phyloP scores from a whole-genome alignment of 2,797 vertebrate genomes.

The Loris lydekkerianus region DNA sequence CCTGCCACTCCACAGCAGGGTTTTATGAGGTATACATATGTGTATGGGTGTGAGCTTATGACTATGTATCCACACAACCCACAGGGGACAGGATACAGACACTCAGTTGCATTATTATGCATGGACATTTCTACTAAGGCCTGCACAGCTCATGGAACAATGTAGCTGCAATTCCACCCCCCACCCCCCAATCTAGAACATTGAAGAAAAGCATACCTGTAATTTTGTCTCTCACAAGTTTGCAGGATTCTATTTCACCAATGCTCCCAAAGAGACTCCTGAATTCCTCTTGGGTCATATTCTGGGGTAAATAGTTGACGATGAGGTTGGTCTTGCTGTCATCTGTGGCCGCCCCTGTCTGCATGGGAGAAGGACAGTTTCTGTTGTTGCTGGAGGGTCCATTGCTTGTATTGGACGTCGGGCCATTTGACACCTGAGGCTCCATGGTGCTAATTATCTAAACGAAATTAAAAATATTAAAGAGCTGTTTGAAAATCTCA shows the following conservation, averaged over 20 bases:
- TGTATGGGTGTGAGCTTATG: not conserved
- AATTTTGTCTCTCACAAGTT: constrained; percentile 99
- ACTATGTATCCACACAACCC: not conserved
- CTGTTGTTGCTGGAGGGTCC: constrained; percentile 99
- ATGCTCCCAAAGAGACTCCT: constrained; percentile 99
- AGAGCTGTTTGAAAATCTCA: constrained; percentile 69
- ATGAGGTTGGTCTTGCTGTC: constrained; percentile 99
- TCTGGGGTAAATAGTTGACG: constrained; percentile 99
- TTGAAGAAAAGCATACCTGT: constrained; percentile 92
- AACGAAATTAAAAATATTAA: constrained; percentile 79
- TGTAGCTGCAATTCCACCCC: not conserved
- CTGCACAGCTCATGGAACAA: not conserved
- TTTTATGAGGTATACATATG: not conserved
- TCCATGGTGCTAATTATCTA: constrained; percentile 99
- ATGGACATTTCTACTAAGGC: not conserved
- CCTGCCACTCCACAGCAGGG: not conserved
- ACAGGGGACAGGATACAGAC: not conserved
- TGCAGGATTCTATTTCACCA: constrained; percentile 99
- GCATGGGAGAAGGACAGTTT: constrained; percentile 99
- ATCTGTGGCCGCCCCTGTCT: constrained; percentile 96
- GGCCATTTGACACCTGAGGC: constrained; percentile 99
- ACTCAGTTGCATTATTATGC: not conserved
- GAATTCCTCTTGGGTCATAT: constrained; percentile 99
- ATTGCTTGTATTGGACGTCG: constrained; percentile 97
- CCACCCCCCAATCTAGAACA: not conserved